Conservation (phyloP, 2,888 invertebrate species). For the Sphaeridia pumilis region DNA sequence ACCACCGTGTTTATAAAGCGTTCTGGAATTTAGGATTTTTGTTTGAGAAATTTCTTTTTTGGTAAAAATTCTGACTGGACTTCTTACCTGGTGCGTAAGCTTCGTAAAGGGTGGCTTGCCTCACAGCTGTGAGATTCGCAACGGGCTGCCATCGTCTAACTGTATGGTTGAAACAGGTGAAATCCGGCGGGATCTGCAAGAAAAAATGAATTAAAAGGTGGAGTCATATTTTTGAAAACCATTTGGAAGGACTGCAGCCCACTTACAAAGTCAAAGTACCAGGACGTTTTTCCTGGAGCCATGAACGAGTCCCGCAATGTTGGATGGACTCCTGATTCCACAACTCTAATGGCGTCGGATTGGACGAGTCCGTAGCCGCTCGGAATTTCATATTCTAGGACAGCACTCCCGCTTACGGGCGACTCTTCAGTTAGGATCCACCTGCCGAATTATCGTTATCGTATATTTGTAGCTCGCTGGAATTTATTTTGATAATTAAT, state of each 20-base stretch:
- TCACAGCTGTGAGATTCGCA: conserved; percentile 46
- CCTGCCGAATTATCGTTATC: conserved; percentile 33
- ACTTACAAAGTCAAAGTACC: conserved; percentile 45
- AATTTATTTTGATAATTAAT: not conserved
- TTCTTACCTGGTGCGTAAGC: conserved; percentile 46
- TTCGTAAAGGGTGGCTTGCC: conserved; percentile 46
- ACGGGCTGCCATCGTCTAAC: conserved; percentile 47
- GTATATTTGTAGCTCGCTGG: not conserved
- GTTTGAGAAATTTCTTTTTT: not conserved
- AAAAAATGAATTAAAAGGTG: conserved; percentile 6
- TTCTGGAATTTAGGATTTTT: conserved; percentile 35
- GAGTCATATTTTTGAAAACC: no score
- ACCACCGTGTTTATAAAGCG: conserved; percentile 38
- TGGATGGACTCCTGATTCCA: conserved; percentile 37
- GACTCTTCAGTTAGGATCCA: conserved; percentile 40
- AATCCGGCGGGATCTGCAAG: conserved; percentile 38
- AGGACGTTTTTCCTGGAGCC: conserved; percentile 39
- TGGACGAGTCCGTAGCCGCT: conserved; percentile 44
- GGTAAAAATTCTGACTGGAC: not conserved
- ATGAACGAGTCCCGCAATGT: conserved; percentile 38
- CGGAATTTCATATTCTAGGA: conserved; percentile 42
- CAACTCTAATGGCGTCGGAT: conserved; percentile 40
- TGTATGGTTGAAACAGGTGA: conserved; percentile 45
- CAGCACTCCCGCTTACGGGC: conserved; percentile 40
- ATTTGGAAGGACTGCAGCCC: no score